Evolutionary conservation across 35 echinoderm and acorn worm species (phyloP).

Genomic region (Lytechinus variegatus): DNA sequence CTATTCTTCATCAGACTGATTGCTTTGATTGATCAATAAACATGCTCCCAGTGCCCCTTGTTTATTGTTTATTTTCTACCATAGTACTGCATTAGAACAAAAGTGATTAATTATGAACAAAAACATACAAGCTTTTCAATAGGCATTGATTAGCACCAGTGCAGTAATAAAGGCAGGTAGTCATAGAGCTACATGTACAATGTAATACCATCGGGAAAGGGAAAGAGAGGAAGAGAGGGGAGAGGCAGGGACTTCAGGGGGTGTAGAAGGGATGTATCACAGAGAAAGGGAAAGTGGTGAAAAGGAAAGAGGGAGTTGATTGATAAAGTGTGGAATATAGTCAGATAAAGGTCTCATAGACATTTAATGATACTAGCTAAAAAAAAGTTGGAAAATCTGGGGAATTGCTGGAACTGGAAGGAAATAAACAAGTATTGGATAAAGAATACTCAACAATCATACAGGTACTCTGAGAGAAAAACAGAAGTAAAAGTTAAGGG

Average conservation of each 20-base stretch:
- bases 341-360: background rate
- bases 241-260: background rate
- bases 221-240: background rate
- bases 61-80: background rate
- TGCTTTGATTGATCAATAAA: background rate
- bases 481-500: too few species aligned
- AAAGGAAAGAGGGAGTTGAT: background rate
- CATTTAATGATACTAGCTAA: too few species aligned
- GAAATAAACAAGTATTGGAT: too few species aligned
- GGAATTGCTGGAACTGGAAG: too few species aligned
- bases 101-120: background rate
- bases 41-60: background rate
- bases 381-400: too few species aligned
- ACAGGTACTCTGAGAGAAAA: too few species aligned
- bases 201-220: background rate
- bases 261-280: background rate
- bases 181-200: background rate
- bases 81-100: background rate
- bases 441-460: too few species aligned
- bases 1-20: background rate
- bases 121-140: slow-evolving; percentile 23
- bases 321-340: background rate
- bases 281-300: background rate
- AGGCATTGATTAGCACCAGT: background rate
- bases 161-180: background rate